phyloP scores from a whole-genome alignment of 2,797 vertebrate species.

The Acipenser ruthenus region DNA sequence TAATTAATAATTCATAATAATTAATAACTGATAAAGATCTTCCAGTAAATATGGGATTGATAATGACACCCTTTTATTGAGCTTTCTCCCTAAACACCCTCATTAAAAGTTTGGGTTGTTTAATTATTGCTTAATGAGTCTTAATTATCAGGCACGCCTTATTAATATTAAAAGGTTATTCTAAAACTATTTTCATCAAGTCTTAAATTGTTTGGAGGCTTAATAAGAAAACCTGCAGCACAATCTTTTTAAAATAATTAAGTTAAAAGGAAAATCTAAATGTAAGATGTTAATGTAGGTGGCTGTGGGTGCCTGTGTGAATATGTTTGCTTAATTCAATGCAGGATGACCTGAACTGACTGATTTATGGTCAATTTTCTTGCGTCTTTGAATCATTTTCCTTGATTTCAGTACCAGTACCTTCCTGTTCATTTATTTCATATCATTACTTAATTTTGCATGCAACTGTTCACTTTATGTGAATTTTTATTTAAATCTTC shows the following conservation, averaged over 20 bases:
- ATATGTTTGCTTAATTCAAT: not conserved
- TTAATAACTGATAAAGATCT: constrained; percentile 43
- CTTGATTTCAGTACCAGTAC: not conserved
- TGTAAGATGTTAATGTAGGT: too few relatives aligned
- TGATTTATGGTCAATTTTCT: not conserved
- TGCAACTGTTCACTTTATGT: too few relatives aligned
- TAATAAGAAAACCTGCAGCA: not conserved
- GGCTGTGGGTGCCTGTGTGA: too few relatives aligned
- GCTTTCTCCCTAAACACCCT: constrained; percentile 31
- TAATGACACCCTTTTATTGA: constrained; percentile 38
- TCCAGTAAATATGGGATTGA: constrained; percentile 27
- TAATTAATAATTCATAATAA: constrained; percentile 62
- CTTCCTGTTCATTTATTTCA: not conserved
- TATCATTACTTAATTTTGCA: too few relatives aligned
- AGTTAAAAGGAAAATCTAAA: not conserved
- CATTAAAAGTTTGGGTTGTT: constrained; percentile 38
- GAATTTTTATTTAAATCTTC: too few relatives aligned
- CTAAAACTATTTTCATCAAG: not conserved
- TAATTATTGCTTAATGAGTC: not conserved
- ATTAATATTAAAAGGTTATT: constrained; percentile 22
- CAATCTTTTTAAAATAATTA: not conserved
- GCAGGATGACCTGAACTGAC: not conserved
- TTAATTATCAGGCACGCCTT: constrained; percentile 20
- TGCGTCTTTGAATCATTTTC: not conserved
- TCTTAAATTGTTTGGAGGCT: constrained; percentile 3